Evolutionary conservation across 2,113 vertebrate genomes (phyloP).

Genomic region (Gallinago media): DNA sequence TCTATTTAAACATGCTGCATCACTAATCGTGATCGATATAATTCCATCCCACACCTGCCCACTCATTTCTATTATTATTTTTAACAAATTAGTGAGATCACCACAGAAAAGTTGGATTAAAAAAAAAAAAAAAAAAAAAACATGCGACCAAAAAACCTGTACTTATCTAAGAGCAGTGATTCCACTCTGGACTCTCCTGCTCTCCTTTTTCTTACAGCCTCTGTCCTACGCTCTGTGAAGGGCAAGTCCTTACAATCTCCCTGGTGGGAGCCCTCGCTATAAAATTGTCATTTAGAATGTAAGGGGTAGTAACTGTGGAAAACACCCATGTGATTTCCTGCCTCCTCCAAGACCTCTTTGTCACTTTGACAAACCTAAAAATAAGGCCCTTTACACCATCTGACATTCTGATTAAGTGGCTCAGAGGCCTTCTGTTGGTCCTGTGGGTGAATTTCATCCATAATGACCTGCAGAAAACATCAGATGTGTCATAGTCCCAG

Average conservation of each 20-base stretch:
- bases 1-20: slow-evolving; percentile 22
- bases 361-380: slow-evolving; percentile 35
- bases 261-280: neutral
- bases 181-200: neutral
- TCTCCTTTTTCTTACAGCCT: neutral
- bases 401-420: slow-evolving; percentile 17
- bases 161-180: neutral
- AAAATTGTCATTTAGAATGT: neutral
- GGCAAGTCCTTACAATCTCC: neutral
- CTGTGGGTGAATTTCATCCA: slow-evolving; percentile 1
- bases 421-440: slow-evolving; percentile 47
- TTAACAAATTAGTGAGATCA: slow-evolving; percentile 42
- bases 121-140: neutral
- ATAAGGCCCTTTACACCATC: neutral
- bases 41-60: slow-evolving; percentile 40
- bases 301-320: neutral
- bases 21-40: slow-evolving; percentile 17
- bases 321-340: slow-evolving; percentile 7
- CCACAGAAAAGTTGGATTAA: neutral
- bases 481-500: slow-evolving; percentile 38
- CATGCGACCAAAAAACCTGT: slow-evolving; percentile 16
- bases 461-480: slow-evolving; percentile 56
- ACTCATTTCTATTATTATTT: slow-evolving; percentile 55
- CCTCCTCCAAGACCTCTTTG: slow-evolving; percentile 22
- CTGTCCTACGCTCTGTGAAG: neutral